Percentiles rank a stretch among this genome's conserved stretches.
These are phyloP conservation scores for Sclerodermus sp. DNA, from an alignment of 2,888 invertebrate genomes.

Conservation along the genomic window DNA sequence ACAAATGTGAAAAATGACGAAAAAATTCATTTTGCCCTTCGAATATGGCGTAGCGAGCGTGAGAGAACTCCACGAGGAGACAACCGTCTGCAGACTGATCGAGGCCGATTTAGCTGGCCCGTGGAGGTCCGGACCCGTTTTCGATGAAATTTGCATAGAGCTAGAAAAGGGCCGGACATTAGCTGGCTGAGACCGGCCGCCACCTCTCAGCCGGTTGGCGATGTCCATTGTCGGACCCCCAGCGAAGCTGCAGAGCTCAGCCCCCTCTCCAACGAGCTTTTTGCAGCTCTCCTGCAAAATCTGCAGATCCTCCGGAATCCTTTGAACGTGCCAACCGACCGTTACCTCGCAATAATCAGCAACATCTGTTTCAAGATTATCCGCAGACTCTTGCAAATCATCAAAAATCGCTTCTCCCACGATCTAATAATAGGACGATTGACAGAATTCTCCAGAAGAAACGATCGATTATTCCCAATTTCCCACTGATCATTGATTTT, in stretches of 20 bases:
- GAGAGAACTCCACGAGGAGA: slow-evolving; percentile 22
- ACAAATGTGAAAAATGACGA: too few relatives aligned
- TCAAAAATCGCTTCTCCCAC: too few relatives aligned
- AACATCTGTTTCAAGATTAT: background rate
- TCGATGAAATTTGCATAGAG: slow-evolving; percentile 53
- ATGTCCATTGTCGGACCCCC: slow-evolving; percentile 52
- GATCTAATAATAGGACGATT: too few relatives aligned
- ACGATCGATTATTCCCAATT: too few relatives aligned
- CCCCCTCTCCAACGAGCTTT: slow-evolving; percentile 30
- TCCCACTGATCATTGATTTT: too few relatives aligned
- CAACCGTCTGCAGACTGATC: slow-evolving; percentile 40
- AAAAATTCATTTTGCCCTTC: too few relatives aligned
- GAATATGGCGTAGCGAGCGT: background rate
- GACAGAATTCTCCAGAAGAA: too few relatives aligned
- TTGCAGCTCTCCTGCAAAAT: slow-evolving; percentile 21
- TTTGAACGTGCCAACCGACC: slow-evolving; percentile 14
- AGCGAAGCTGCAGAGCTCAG: slow-evolving; percentile 43
- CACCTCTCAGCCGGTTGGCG: slow-evolving; percentile 33
- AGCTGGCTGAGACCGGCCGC: slow-evolving; percentile 16
- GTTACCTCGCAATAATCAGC: background rate
- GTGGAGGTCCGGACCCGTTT: slow-evolving; percentile 30
- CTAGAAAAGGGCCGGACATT: slow-evolving; percentile 37
- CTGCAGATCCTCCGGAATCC: slow-evolving; percentile 35
- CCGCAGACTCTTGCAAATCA: too few relatives aligned
- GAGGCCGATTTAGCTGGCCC: slow-evolving; percentile 19